A percentile compares a stretch with the other conserved stretches of the same genome.
phyloP scores from a whole-genome alignment of 2,113 vertebrate genomes.

The Blennius ocellaris region DNA sequence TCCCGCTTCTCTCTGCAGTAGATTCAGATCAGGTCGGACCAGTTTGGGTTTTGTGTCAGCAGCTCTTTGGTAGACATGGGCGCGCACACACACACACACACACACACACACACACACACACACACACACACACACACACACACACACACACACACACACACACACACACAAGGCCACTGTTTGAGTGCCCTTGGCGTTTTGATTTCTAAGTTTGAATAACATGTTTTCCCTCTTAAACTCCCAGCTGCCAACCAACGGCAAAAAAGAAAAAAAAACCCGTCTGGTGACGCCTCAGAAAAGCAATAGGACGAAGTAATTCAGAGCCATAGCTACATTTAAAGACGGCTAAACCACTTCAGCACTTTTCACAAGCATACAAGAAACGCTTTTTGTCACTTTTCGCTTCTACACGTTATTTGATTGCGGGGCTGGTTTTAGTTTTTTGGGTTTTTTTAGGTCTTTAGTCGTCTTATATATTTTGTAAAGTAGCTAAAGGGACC shows the following conservation, averaged over 20 bases:
- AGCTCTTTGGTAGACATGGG: constrained; percentile 23
- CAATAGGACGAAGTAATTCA: constrained; percentile 18
- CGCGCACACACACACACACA: constrained; percentile 3
- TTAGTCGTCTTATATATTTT: constrained; percentile 10
- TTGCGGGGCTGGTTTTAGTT: not conserved
- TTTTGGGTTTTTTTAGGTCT: not conserved
- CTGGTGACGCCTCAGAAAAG: constrained; percentile 25
- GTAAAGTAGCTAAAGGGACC: constrained; percentile 25
- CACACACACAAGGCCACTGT: not conserved
- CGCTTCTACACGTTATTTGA: not conserved
- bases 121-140: constrained; percentile 4
- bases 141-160: constrained; percentile 4
- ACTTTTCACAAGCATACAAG: constrained; percentile 49
- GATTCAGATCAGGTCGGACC: constrained; percentile 62
- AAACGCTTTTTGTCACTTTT: not conserved
- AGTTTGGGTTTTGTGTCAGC: constrained; percentile 63
- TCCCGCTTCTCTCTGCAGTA: constrained; percentile 31
- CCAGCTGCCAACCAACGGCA: constrained; percentile 28
- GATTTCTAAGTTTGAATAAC: not conserved
- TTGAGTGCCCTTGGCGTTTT: constrained; percentile 51
- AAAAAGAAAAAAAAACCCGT: constrained; percentile 22
- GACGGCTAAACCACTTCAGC: constrained; percentile 46
- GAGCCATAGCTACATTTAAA: constrained; percentile 26
- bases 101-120: constrained; percentile 4
- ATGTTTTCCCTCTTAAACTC: constrained; percentile 3